phyloP scores from a whole-genome alignment of 2,113 vertebrate species.

The Chaetura pelagica region DNA sequence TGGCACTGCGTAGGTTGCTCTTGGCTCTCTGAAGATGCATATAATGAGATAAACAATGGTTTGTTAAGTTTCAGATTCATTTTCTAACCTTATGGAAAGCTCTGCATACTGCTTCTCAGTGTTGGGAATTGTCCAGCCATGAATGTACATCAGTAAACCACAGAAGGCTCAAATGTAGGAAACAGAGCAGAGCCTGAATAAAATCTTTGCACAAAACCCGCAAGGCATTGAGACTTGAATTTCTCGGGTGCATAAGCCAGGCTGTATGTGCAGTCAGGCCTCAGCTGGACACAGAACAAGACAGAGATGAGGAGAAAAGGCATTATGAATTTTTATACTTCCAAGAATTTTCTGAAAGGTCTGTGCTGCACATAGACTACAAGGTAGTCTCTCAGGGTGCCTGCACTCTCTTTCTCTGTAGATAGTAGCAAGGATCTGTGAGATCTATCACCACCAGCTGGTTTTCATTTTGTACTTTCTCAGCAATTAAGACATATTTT shows the following conservation, averaged over 20 bases:
- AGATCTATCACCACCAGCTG: background rate
- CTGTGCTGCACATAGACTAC: background rate
- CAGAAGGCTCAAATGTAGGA: background rate
- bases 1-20: background rate
- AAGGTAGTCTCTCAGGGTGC: background rate
- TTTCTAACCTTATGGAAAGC: slow-evolving; percentile 18
- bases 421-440: background rate
- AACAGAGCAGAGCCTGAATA: background rate
- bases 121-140: background rate
- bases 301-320: background rate
- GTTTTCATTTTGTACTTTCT: background rate
- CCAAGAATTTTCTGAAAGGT: background rate
- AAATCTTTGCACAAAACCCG: background rate
- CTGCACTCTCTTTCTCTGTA: background rate
- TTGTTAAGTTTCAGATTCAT: slow-evolving; percentile 33
- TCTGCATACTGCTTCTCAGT: background rate
- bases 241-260: background rate
- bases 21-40: slow-evolving; percentile 23
- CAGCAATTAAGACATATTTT: slow-evolving; percentile 1
- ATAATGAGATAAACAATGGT: slow-evolving; percentile 33
- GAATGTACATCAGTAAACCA: background rate
- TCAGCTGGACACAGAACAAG: background rate
- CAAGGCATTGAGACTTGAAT: background rate
- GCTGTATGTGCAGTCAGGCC: background rate
- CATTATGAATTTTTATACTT: background rate